Base-by-base conservation (phyloP, 2,797 vertebrate species). In the Oreochromis grahami region DNA sequence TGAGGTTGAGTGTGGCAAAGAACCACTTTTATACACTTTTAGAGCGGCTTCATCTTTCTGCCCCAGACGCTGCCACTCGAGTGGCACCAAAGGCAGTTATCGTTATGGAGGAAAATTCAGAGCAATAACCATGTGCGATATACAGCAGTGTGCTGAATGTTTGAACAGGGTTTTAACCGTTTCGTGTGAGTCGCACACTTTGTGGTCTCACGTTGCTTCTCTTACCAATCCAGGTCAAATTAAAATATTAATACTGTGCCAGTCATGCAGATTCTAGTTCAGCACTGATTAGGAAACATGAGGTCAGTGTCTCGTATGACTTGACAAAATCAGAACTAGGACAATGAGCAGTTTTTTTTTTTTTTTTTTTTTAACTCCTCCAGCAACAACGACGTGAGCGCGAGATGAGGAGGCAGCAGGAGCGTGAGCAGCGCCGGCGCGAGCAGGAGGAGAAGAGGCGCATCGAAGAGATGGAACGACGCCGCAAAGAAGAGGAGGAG, bases 331-430 rank as follows among this genome's bases (percentile, higher is more conserved):
- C 51, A 6, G 56, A 80, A 74, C 7, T 41, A 56, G 78, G 85
- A 50, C 78, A 12, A 9, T 7, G 34, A 68, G 55, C 77, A 6
- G 12, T 41, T 29, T 29, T 29, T 41, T 60, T 8, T 5, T 52
- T 10, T n/a, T 60, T 76, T 58, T 8, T 76, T 13, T 50, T 1
- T 17, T 7, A 38, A 76, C 60, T 48, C 4, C 72, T 8, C 14
- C 91, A 99, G 98, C 98, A 99, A 98, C 98, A 99, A 94, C 97
- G 98, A 32, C 96, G 98, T 24, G 98, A 99, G 90, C 97, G 98
- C 0, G 98, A 99, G 95, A 96, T 98, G 94, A 95, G 98, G 89
- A 95, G 98, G 94, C 98, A 99, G 93, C 98, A 99, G 89, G 98
- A 99, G 89, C 97, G 98, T 3, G 98, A 99, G 91, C 98, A 99